Percentiles rank a stretch among this genome's conserved stretches.
These are phyloP conservation scores for Leptodactylus fuscus DNA, from an alignment of 2,113 vertebrate genomes.

Conservation along the genomic window DNA sequence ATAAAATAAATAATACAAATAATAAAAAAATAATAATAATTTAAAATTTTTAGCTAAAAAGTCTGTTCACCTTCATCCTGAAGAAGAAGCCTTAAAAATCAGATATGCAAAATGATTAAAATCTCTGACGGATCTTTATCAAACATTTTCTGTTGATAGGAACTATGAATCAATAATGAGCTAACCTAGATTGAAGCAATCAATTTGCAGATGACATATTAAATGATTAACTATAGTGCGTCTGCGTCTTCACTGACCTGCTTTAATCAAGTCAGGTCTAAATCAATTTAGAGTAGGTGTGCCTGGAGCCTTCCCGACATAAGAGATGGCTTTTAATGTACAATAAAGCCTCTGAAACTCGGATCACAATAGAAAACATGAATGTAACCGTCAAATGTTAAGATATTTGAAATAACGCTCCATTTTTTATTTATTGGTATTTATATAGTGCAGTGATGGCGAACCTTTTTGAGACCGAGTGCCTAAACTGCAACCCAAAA, in stretches of 20 bases:
- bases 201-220: constrained; percentile 55
- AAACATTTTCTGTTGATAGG: constrained; percentile 50
- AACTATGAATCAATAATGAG: constrained; percentile 54
- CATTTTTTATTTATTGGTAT: neutral
- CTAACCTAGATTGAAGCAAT: constrained; percentile 53
- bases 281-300: constrained; percentile 44
- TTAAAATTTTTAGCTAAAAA: neutral
- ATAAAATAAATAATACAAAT: neutral
- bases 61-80: neutral
- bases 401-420: neutral
- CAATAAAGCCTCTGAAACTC: neutral
- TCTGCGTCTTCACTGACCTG: constrained; percentile 37
- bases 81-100: neutral
- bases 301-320: constrained; percentile 30
- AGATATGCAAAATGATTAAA: constrained; percentile 51
- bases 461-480: no score
- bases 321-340: constrained; percentile 20
- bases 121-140: constrained; percentile 41
- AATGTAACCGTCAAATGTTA: neutral
- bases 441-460: no score
- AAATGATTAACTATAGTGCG: constrained; percentile 50
- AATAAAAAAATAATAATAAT: neutral
- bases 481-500: no score
- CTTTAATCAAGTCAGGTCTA: constrained; percentile 52
- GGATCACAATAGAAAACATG: neutral